These are phyloP conservation scores for Scarus forsteni DNA, from an alignment of 2,797 vertebrate species.

Conservation along the genomic window DNA sequence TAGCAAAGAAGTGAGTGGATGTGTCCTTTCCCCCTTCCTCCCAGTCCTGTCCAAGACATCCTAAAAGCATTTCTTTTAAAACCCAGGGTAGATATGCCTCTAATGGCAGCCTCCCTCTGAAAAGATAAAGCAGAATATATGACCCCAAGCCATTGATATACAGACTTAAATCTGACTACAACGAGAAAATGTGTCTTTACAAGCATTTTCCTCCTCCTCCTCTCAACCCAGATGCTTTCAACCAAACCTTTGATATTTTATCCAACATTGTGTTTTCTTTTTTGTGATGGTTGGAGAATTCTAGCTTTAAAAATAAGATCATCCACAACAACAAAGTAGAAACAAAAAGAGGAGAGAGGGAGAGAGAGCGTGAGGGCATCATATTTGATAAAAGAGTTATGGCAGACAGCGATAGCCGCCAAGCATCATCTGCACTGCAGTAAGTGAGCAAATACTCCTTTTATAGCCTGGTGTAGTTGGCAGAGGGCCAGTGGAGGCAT, in stretches of 20 bases:
- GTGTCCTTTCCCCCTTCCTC: no score
- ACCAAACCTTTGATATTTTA: constrained; percentile 51
- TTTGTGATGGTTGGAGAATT: constrained; percentile 34
- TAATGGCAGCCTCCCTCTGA: constrained; percentile 36
- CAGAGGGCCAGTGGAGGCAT: constrained; percentile 18
- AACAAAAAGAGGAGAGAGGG: constrained; percentile 15
- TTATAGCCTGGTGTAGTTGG: constrained; percentile 33
- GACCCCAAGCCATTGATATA: constrained; percentile 30
- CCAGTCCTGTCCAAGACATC: no score
- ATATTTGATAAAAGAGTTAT: constrained; percentile 18
- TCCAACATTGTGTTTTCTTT: constrained; percentile 24
- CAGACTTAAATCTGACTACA: constrained; percentile 52
- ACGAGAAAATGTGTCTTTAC: constrained; percentile 52
- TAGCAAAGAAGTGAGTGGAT: no score
- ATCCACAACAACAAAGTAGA: constrained; percentile 14
- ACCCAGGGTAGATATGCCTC: no score
- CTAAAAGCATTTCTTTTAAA: no score
- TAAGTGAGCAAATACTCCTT: constrained; percentile 35
- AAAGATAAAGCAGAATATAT: constrained; percentile 50
- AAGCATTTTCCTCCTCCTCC: constrained; percentile 36
- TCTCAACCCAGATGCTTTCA: constrained; percentile 38
- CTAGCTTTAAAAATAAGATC: constrained; percentile 28
- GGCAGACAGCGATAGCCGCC: constrained; percentile 9
- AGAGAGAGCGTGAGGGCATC: background rate
- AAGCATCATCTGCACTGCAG: constrained; percentile 34